Conservation (phyloP, 2,888 invertebrate genomes). For the Spilarctia lutea region DNA sequence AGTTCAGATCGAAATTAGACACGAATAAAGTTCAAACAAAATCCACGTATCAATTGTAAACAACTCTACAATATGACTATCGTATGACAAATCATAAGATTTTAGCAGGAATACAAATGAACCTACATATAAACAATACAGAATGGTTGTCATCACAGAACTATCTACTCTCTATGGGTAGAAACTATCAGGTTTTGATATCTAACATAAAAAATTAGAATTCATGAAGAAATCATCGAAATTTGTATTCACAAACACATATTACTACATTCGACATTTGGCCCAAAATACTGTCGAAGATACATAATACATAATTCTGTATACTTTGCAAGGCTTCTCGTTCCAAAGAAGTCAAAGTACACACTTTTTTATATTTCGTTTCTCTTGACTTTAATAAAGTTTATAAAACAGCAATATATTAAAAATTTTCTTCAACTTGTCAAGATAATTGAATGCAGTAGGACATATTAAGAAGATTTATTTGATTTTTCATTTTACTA, state of each 20-base stretch:
- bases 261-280: background rate
- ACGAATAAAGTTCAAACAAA: background rate
- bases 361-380: conserved; percentile 42
- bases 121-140: background rate
- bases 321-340: conserved; percentile 38
- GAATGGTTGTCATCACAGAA: too few species aligned
- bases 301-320: conserved; percentile 40
- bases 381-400: conserved; percentile 31
- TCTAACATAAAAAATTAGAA: too few species aligned
- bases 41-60: too few species aligned
- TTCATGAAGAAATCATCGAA: background rate
- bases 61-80: too few species aligned
- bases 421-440: conserved; percentile 36
- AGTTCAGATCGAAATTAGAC: background rate
- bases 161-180: background rate
- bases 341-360: conserved; percentile 26
- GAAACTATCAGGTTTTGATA: background rate
- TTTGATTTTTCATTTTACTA: conserved; percentile 28
- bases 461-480: conserved; percentile 21
- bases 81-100: background rate
- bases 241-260: too few species aligned
- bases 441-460: conserved; percentile 38
- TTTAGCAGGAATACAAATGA: background rate
- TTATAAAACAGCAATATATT: conserved; percentile 46
- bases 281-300: conserved; percentile 19